These are phyloP conservation scores for Gastracanthus pulcherrimus DNA, from an alignment of 2,888 invertebrate species.

Conservation along the genomic window DNA sequence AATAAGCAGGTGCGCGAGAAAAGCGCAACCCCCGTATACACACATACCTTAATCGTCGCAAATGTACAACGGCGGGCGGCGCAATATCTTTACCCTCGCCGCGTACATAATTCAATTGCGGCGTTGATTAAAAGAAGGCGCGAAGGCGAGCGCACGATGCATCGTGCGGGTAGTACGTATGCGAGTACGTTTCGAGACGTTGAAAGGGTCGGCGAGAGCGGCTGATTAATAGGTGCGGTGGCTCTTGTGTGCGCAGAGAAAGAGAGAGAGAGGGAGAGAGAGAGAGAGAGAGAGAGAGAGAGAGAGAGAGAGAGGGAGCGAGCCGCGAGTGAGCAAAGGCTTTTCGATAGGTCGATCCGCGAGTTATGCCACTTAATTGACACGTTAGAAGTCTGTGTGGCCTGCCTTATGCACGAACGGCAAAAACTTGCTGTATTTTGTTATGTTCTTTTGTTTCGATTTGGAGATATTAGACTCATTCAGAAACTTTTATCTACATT, in stretches of 20 bases:
- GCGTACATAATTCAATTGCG: conserved; percentile 48
- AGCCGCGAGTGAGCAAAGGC: not conserved
- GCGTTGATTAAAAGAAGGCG: conserved; percentile 52
- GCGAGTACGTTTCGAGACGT: not conserved
- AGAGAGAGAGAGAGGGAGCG: too few relatives aligned
- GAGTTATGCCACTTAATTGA: conserved; percentile 49
- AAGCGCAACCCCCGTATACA: too few relatives aligned
- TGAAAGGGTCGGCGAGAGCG: not conserved
- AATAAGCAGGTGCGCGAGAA: too few relatives aligned
- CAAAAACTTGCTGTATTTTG: too few relatives aligned
- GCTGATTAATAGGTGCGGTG: not conserved
- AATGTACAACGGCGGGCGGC: too few relatives aligned
- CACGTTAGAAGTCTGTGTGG: conserved; percentile 43
- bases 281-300: too few relatives aligned
- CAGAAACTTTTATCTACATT: too few relatives aligned
- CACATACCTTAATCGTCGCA: too few relatives aligned
- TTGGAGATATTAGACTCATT: too few relatives aligned
- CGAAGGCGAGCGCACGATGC: conserved; percentile 4
- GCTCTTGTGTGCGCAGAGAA: conserved; percentile 27
- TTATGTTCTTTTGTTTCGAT: too few relatives aligned
- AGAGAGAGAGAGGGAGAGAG: too few relatives aligned
- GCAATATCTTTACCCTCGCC: not conserved
- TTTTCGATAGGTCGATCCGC: conserved; percentile 3
- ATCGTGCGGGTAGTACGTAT: not conserved
- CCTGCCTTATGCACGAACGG: too few relatives aligned